A percentile compares a stretch with the other conserved stretches of the same genome.
Conservation (phyloP, 2,888 invertebrate genomes). For the Scrobipalpa atriplicella region DNA sequence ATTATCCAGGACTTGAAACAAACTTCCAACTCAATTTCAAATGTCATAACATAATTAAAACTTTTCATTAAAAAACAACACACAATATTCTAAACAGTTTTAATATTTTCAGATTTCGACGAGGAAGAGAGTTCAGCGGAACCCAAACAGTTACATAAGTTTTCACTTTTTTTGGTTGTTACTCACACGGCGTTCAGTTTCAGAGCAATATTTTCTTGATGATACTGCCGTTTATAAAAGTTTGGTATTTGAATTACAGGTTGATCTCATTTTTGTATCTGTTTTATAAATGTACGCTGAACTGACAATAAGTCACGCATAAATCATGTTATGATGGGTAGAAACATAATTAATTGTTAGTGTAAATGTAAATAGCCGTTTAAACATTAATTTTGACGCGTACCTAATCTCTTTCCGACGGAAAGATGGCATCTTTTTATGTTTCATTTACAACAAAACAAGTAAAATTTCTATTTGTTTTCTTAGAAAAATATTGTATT, state of each 20-base stretch:
- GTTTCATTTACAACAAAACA: too few relatives aligned
- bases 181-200: conserved; percentile 49
- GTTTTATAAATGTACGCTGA: conserved; percentile 44
- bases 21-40: too few relatives aligned
- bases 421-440: too few relatives aligned
- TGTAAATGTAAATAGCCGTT: background rate
- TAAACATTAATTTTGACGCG: background rate
- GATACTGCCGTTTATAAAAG: conserved; percentile 27
- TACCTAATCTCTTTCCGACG: too few relatives aligned
- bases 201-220: conserved; percentile 57
- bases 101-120: conserved; percentile 66
- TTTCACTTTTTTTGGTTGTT: conserved; percentile 47
- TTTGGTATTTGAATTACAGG: background rate
- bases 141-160: conserved; percentile 43
- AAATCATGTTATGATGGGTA: background rate
- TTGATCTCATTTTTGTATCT: conserved; percentile 34
- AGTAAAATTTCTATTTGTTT: too few relatives aligned
- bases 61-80: too few relatives aligned
- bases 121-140: conserved; percentile 59
- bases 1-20: too few relatives aligned
- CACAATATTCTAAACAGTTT: too few relatives aligned
- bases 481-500: too few relatives aligned
- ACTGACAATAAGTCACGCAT: conserved; percentile 60
- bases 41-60: too few relatives aligned
- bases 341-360: background rate